Conservation (phyloP, 2,797 vertebrate genomes). For the Acomys russatus region DNA sequence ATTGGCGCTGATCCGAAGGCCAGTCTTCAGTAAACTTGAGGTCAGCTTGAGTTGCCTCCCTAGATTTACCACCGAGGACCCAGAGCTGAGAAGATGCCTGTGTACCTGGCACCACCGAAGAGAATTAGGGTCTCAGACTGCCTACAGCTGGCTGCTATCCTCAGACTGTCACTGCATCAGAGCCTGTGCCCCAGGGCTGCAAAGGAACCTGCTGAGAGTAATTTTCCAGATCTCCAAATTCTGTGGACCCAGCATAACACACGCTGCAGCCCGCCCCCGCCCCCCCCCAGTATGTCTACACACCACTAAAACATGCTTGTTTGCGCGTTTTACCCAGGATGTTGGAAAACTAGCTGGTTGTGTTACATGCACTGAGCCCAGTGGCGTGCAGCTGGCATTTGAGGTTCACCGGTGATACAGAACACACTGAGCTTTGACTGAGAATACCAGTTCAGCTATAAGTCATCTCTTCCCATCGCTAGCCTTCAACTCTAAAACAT, state of each 20-base stretch:
- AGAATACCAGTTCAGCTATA: neutral
- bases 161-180: neutral
- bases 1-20: neutral
- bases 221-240: constrained; percentile 1
- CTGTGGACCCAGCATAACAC: neutral
- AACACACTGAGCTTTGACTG: neutral
- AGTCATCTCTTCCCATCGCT: neutral
- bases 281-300: neutral
- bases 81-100: neutral
- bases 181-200: neutral
- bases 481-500: neutral
- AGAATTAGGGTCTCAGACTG: neutral
- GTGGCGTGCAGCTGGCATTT: neutral
- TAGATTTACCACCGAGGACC: neutral
- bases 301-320: neutral
- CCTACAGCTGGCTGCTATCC: neutral
- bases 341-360: neutral
- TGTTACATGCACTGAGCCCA: neutral
- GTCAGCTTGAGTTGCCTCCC: neutral
- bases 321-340: neutral
- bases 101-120: neutral
- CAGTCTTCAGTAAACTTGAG: neutral
- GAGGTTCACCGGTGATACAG: neutral
- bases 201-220: fast-evolving
- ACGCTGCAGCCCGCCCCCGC: too few relatives aligned